A percentile compares a stretch with the other conserved stretches of the same genome.
Conservation (phyloP, 2,797 vertebrate genomes). For the Acipenser oxyrinchus region DNA sequence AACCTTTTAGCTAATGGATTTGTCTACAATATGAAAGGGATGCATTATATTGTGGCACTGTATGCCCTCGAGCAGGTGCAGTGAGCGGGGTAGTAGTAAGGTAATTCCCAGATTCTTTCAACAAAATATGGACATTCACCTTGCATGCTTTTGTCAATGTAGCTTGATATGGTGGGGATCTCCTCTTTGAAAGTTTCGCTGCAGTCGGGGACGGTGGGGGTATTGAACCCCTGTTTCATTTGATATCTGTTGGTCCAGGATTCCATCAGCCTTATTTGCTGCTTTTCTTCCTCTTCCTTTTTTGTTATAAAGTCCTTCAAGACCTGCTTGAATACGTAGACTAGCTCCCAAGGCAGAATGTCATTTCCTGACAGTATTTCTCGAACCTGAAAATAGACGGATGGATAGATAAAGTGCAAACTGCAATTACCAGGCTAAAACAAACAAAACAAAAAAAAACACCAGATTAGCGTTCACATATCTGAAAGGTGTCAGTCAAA, state of each 20-base stretch:
- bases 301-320: slow-evolving; percentile 71
- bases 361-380: slow-evolving; percentile 78
- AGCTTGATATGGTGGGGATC: slow-evolving; percentile 87
- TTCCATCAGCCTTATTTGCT: slow-evolving; percentile 33
- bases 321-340: slow-evolving; percentile 82
- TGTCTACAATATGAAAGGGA: neutral
- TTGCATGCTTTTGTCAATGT: slow-evolving; percentile 67
- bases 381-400: slow-evolving; percentile 61
- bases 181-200: slow-evolving; percentile 57
- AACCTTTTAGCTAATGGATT: no score
- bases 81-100: slow-evolving; percentile 54
- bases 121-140: slow-evolving; percentile 48
- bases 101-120: slow-evolving; percentile 70
- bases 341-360: slow-evolving; percentile 80
- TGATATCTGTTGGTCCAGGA: slow-evolving; percentile 42
- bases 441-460: no score
- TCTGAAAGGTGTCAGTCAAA: no score
- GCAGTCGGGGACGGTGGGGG: slow-evolving; percentile 32
- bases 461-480: no score
- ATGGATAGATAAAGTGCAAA: neutral
- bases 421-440: no score
- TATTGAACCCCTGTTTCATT: slow-evolving; percentile 38
- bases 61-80: slow-evolving; percentile 34
- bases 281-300: slow-evolving; percentile 43
- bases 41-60: slow-evolving; percentile 43